A percentile compares a stretch with the other conserved stretches of the same genome.
Conservation (phyloP, 1,140 invertebrate species). For the Trachymyrmex cornetzi region DNA sequence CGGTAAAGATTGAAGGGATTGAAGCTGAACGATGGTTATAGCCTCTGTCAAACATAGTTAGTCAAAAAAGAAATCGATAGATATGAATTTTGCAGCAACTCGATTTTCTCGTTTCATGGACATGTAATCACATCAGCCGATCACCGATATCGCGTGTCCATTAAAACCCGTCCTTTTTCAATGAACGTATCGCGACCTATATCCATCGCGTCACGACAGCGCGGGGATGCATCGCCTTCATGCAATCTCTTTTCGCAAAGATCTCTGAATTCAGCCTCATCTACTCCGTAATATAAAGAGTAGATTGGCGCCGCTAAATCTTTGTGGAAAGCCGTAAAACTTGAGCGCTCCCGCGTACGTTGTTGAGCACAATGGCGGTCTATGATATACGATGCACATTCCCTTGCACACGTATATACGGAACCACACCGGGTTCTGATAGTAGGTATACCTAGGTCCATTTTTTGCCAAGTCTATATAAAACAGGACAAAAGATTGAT, state of each 20-base stretch:
- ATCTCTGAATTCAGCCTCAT: slow-evolving; percentile 50
- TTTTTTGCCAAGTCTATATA: slow-evolving; percentile 26
- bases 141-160: slow-evolving; percentile 46
- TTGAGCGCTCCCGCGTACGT: slow-evolving; percentile 51
- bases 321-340: slow-evolving; percentile 63
- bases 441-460: slow-evolving; percentile 13
- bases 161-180: slow-evolving; percentile 53
- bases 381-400: slow-evolving; percentile 61
- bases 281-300: slow-evolving; percentile 61
- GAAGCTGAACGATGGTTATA: not conserved
- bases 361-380: slow-evolving; percentile 60
- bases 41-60: not conserved
- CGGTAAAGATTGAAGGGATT: not conserved
- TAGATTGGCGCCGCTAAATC: slow-evolving; percentile 66
- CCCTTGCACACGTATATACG: slow-evolving; percentile 37
- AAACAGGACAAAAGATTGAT: slow-evolving; percentile 29
- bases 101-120: slow-evolving; percentile 45
- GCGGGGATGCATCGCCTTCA: slow-evolving; percentile 8
- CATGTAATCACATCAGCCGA: slow-evolving; percentile 45
- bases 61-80: slow-evolving; percentile 23
- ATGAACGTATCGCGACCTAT: slow-evolving; percentile 49
- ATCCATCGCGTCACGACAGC: slow-evolving; percentile 29
- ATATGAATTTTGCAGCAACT: slow-evolving; percentile 49
- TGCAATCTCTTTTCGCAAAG: slow-evolving; percentile 38
- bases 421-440: slow-evolving; percentile 18